Conservation (phyloP, 2,888 invertebrate species). For the Drosophila cyrtoloma region DNA sequence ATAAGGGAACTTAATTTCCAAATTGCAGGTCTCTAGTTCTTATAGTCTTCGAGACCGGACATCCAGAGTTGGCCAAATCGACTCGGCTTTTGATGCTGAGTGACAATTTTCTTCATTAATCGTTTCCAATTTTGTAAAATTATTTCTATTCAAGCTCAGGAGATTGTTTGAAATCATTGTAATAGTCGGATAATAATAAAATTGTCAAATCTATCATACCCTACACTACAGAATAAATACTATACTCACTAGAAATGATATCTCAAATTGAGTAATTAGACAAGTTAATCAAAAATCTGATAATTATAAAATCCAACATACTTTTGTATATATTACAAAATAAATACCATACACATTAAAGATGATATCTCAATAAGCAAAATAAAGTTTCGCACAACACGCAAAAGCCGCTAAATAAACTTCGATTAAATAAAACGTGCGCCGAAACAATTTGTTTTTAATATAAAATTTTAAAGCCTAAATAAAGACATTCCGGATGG, state of each 20-base stretch:
- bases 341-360: background rate
- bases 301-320: background rate
- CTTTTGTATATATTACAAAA: background rate
- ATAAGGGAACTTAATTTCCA: background rate
- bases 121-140: background rate
- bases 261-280: background rate
- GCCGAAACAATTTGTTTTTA: background rate
- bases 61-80: too few relatives aligned
- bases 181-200: background rate
- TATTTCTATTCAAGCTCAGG: background rate
- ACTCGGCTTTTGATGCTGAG: background rate
- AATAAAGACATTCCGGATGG: slow-evolving; percentile 19
- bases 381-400: background rate
- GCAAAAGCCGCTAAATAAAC: background rate
- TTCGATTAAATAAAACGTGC: background rate
- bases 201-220: background rate
- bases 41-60: too few relatives aligned
- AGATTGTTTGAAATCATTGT: background rate
- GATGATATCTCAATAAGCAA: background rate
- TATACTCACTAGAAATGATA: background rate
- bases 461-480: background rate
- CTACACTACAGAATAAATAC: background rate
- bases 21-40: background rate
- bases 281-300: background rate
- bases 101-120: background rate